phyloP scores from a whole-genome alignment of 2,113 vertebrate species.

The Ginglymostoma cirratum region DNA sequence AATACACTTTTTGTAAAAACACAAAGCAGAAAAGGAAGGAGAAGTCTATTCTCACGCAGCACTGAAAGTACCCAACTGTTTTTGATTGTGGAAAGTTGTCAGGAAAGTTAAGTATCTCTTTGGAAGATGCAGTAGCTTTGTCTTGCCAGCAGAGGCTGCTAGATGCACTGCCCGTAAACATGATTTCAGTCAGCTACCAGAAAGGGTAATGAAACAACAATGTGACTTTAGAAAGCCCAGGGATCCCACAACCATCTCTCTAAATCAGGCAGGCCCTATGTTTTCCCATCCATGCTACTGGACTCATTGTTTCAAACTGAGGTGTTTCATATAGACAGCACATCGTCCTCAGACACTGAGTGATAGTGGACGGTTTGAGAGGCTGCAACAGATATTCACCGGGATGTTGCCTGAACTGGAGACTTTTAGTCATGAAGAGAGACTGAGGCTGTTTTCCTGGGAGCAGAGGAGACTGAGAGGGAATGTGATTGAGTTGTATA shows the following conservation, averaged over 20 bases:
- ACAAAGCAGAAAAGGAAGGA: background rate
- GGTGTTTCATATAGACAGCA: background rate
- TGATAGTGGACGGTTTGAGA: too few relatives aligned
- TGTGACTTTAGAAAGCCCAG: background rate
- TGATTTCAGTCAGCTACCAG: background rate
- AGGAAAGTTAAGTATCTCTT: background rate
- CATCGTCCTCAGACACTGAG: background rate
- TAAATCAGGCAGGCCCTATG: background rate
- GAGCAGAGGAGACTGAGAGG: too few relatives aligned
- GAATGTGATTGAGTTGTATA: too few relatives aligned
- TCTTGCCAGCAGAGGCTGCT: background rate
- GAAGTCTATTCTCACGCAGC: background rate
- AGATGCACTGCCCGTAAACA: background rate
- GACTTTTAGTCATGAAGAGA: too few relatives aligned
- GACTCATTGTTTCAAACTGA: background rate
- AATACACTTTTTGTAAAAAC: background rate
- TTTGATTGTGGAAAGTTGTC: background rate
- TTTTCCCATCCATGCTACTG: background rate
- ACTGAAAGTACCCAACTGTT: background rate
- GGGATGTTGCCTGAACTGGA: too few relatives aligned
- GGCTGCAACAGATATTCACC: too few relatives aligned
- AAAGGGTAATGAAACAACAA: too few relatives aligned
- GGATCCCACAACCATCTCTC: background rate
- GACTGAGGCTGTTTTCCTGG: too few relatives aligned
- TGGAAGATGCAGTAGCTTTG: background rate